Conservation (phyloP, 2,113 vertebrate species). For the Nycticebus coucang region DNA sequence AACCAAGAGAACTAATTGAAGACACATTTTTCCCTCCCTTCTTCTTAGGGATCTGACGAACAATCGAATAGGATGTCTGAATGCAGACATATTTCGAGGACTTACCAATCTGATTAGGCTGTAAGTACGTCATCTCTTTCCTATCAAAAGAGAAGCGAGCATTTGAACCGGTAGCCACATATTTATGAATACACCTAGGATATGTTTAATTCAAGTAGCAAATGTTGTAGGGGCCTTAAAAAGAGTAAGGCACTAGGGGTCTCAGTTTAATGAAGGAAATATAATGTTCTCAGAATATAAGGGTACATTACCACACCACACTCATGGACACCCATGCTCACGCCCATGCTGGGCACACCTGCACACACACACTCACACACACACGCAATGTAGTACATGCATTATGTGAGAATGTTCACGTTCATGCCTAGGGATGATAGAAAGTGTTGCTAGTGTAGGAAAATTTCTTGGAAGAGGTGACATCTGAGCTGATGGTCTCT, state of each 20-base stretch:
- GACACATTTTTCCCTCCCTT: not conserved
- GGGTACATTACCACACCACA: too few species aligned
- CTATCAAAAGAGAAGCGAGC: not conserved
- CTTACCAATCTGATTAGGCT: constrained; percentile 91
- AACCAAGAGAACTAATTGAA: constrained; percentile 1
- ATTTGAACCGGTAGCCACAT: not conserved
- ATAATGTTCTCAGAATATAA: not conserved
- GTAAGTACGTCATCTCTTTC: constrained; percentile 88
- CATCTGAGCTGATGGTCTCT: not conserved
- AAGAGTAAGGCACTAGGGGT: not conserved
- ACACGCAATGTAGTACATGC: fast-evolving
- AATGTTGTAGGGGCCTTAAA: not conserved
- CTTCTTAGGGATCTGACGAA: constrained; percentile 93
- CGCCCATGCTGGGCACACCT: fast-evolving
- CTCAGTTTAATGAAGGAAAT: not conserved
- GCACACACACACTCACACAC: fast-evolving
- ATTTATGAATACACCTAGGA: not conserved
- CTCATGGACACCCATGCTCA: fast-evolving
- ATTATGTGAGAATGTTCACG: too few species aligned
- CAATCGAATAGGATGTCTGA: constrained; percentile 97
- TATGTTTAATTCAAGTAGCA: not conserved
- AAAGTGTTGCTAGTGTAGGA: not conserved
- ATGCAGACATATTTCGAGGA: constrained; percentile 94
- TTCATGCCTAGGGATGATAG: not conserved
- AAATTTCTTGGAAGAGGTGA: not conserved